Base-by-base conservation (phyloP, 2,113 vertebrate genomes). In the Scatophagus argus region DNA sequence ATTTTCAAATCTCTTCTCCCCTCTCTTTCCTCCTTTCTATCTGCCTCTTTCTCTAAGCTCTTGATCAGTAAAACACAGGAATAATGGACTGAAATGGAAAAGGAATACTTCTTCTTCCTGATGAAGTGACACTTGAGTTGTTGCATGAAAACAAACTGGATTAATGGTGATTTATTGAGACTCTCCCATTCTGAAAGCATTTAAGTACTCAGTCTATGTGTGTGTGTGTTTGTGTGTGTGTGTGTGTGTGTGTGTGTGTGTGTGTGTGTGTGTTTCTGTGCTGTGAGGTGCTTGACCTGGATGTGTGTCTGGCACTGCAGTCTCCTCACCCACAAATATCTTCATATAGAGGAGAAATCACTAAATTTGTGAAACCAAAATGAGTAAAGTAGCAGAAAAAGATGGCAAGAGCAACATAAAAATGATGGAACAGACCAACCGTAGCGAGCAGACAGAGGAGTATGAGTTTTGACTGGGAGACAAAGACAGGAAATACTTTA, bases 121-220 rank as follows among this genome's bases (percentile, higher is more conserved):
- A 87, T 83, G 55, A 84, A 84, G 55, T 81, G 68, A 72, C 79
- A 69, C 60, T 82, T 8, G 13, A 74, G 55, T 70, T 64, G 64
- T 69, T 86, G 60, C 70, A 68, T 77, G 56, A 80, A 85, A 90
- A 81, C 82, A 83, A 87, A 76, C 70, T 58, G 74, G 72, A 83
- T 79, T 76, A 72, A 84, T 79, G 54, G 61, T 81, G 52, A 87
- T 83, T 79, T 71, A 83, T 77, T 19, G 63, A 59, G 65, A 39
- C 46, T 67, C 51, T 72, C 85, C 83, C 36, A 25, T 74, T 56
- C 64, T 69, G 49, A 23, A 49, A 77, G 66, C 55, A 47, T 79
- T 65, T 79, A 27, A 70, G n/a, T n/a, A 2, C 23, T 54, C 1
- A 0, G 49, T 63, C 19, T 51, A 41, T 61, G 44, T 39, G 12